Base-by-base conservation (phyloP, 2,797 vertebrate genomes). In the Halcyon chelicuti region DNA sequence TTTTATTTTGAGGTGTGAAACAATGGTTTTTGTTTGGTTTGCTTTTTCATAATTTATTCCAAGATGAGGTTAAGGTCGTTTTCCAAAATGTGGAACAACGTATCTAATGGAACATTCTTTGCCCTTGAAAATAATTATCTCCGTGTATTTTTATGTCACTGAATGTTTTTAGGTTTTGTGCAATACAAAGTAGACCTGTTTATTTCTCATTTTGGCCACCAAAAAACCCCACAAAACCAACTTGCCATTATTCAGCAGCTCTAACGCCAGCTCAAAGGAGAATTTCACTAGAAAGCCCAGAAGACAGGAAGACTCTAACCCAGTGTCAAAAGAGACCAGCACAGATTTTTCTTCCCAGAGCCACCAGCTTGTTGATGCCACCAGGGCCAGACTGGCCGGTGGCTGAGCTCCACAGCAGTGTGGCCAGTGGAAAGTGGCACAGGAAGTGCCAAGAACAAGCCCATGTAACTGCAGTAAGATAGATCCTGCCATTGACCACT, bases 191-290 rank as follows among this genome's bases (percentile, higher is more conserved):
- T 8, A 29, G 37, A 62, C 7, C 20, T 35, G 14, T 19, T 52
- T 66, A 22, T 44, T 71, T 58, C 79, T 68, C 40, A 39, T 67
- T 80, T 49, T 49, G 60, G 23, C 49, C 40, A 72, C 23, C 25
- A 70, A 71, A 23, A 60, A 23, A 55, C 33, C 20, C 28, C 44
- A 29, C 31, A 31, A 37, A 49, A 55, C 12, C 54, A 33, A 6
- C 12, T 10, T 3, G 44, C 29, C 7, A 3, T 91, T 89, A 96
- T 71, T 96, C 86, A 96, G 88, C 94, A 97, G 86, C 90, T 95
- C 90, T 89, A 89, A 54, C 33, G 55, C 5, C 58, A 70, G 15
- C 73, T 82, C 40, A 19, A 22, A 75, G 72, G 25, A 58, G 7
- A 1, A 3, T 3, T n/a, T 19, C 51, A 37, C n/a, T 14, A 54